A percentile compares a stretch with the other conserved stretches of the same genome.
Conservation (phyloP, 1,140 invertebrate genomes). For the Mizuhopecten yessoensis region DNA sequence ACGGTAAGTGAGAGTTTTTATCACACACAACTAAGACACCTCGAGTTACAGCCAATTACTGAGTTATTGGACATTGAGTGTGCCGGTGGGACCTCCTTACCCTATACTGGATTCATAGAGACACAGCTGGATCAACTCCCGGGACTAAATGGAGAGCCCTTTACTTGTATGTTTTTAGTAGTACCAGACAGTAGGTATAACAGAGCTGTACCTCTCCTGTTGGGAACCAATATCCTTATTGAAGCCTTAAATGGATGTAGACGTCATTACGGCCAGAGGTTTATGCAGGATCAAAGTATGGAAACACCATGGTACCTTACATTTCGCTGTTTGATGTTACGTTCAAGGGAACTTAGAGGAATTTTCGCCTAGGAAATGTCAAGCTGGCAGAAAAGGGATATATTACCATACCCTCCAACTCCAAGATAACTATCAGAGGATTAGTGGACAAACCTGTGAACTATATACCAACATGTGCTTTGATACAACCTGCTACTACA, state of each 20-base stretch:
- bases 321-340: neutral
- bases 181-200: conserved; percentile 57
- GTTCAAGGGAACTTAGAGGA: neutral
- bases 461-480: neutral
- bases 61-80: neutral
- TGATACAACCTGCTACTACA: neutral
- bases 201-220: conserved; percentile 39
- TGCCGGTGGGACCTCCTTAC: too few relatives aligned
- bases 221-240: conserved; percentile 54
- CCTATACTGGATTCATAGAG: neutral
- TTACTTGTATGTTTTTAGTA: neutral
- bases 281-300: neutral
- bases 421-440: neutral
- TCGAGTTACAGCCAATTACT: neutral
- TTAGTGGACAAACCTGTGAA: neutral
- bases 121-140: neutral
- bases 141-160: neutral
- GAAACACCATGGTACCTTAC: neutral
- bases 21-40: neutral
- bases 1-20: neutral
- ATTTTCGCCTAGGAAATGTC: neutral
- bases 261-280: conserved; percentile 44
- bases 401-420: neutral
- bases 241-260: conserved; percentile 2
- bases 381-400: neutral